Percentiles rank a stretch among this genome's conserved stretches.
Evolutionary conservation across 2,113 vertebrate genomes (phyloP).

Genomic region (Lophura nycthemera): DNA sequence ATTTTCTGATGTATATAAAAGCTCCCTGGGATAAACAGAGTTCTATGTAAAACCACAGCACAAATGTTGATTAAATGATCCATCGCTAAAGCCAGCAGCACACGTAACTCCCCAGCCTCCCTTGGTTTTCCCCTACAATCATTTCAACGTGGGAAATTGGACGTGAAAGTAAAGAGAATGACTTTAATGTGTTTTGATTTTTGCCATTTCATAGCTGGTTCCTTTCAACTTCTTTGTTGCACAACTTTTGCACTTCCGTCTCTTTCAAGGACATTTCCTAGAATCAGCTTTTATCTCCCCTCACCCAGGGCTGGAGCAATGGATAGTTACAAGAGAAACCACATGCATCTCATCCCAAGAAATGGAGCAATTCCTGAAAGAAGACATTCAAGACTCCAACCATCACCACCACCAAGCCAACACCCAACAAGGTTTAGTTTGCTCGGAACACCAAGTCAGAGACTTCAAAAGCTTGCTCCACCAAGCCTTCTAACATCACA

Average conservation of each 20-base stretch:
- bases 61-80: not conserved
- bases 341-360: fast-evolving
- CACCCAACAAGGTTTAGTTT: not conserved
- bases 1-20: not conserved
- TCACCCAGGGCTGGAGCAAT: not conserved
- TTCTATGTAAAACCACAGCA: not conserved
- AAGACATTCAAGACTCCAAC: not conserved
- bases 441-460: not conserved
- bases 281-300: not conserved
- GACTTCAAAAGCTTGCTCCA: not conserved
- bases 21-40: not conserved
- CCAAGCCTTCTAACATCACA: not conserved
- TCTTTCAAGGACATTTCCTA: not conserved
- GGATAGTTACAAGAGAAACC: not conserved
- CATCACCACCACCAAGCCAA: not conserved
- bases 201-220: not conserved
- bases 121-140: not conserved
- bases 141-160: not conserved
- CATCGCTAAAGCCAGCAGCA: not conserved
- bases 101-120: not conserved
- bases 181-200: not conserved
- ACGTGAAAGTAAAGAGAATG: not conserved
- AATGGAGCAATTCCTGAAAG: not conserved
- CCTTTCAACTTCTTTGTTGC: not conserved
- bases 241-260: not conserved